Percentiles rank a stretch among this genome's conserved stretches.
Conservation (phyloP, 2,113 vertebrate species). For the Platichthys flesus region DNA sequence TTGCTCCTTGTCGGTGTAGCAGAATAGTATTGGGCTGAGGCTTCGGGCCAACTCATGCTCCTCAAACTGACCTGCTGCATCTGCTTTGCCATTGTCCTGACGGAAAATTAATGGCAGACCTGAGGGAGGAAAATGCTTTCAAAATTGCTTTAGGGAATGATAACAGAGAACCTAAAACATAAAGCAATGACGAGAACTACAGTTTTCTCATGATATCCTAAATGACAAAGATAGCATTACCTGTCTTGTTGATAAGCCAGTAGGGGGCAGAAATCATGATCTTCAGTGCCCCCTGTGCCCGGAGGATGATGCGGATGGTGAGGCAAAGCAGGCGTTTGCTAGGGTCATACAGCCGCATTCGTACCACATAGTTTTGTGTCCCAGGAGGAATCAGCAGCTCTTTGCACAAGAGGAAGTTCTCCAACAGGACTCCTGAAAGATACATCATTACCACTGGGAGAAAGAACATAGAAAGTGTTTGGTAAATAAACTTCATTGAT, state of each 20-base stretch:
- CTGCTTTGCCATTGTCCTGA: conserved; percentile 93
- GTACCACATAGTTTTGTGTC: conserved; percentile 95
- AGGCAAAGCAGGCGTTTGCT: conserved; percentile 90
- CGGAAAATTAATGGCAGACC: conserved; percentile 97
- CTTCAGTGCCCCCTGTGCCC: conserved; percentile 93
- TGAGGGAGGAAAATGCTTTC: conserved; percentile 59
- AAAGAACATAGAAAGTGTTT: not conserved
- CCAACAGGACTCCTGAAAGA: conserved; percentile 87
- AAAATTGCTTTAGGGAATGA: not conserved
- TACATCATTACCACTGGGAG: not conserved
- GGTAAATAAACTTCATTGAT: not conserved
- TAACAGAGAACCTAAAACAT: not conserved
- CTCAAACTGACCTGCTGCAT: conserved; percentile 96
- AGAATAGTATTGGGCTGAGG: conserved; percentile 95
- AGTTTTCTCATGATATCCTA: not conserved
- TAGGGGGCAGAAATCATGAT: conserved; percentile 94
- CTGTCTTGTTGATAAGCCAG: conserved; percentile 97
- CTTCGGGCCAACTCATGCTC: conserved; percentile 96
- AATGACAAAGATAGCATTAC: conserved; percentile 65
- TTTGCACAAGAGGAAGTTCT: conserved; percentile 93
- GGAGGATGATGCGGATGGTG: conserved; percentile 92
- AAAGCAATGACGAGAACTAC: not conserved
- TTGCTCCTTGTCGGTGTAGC: conserved; percentile 97
- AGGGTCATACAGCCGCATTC: conserved; percentile 92
- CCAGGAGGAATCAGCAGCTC: conserved; percentile 96